These are phyloP conservation scores for Achlya flavicornis DNA, from an alignment of 2,888 invertebrate species.

Conservation along the genomic window DNA sequence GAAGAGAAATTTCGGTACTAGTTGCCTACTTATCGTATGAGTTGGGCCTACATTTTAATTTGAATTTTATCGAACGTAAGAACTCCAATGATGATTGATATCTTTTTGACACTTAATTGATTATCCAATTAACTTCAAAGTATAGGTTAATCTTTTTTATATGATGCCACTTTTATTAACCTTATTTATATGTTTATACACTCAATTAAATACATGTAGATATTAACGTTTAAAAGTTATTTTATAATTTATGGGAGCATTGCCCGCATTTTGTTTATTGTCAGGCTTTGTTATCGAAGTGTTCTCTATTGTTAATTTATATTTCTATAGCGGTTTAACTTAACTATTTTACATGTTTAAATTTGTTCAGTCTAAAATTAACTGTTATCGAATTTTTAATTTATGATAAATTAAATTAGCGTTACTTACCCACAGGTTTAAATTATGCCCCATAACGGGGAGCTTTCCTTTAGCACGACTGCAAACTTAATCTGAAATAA, in stretches of 20 bases:
- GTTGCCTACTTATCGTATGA: conserved; percentile 16
- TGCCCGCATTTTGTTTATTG: conserved; percentile 6
- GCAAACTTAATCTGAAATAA: conserved; percentile 50
- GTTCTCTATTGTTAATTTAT: neutral
- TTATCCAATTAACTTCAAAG: neutral
- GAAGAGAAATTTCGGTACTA: conserved; percentile 46
- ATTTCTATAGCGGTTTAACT: neutral
- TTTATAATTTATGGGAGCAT: neutral
- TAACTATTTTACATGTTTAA: neutral
- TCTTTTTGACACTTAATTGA: neutral
- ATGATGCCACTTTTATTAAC: neutral
- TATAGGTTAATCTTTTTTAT: neutral
- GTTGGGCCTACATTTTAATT: conserved; percentile 10
- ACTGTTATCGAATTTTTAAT: conserved; percentile 15
- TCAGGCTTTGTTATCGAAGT: neutral
- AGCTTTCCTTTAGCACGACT: conserved; percentile 35
- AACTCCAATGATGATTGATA: neutral
- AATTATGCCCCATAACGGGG: conserved; percentile 75
- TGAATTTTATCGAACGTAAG: too few species aligned
- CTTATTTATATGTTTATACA: neutral
- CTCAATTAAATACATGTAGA: neutral
- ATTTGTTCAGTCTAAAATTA: neutral
- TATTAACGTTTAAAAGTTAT: neutral
- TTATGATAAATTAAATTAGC: conserved; percentile 19
- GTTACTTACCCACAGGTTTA: conserved; percentile 65